Conservation (phyloP, 2,888 invertebrate species). For the Hirtodrosophila alboralis region DNA sequence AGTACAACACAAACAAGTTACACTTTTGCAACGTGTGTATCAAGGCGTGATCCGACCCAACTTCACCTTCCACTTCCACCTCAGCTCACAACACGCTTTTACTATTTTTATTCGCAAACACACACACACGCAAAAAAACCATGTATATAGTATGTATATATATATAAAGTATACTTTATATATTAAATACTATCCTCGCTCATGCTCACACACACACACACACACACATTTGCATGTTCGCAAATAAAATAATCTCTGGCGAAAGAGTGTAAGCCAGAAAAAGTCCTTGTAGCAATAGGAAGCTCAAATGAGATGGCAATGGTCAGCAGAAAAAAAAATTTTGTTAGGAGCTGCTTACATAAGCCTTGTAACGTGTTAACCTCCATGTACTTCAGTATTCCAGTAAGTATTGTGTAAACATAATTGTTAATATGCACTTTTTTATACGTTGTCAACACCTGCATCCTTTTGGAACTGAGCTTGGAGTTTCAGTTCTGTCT, state of each 20-base stretch:
- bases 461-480: background rate
- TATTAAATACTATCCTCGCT: conserved; percentile 6
- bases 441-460: background rate
- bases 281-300: background rate
- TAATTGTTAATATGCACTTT: background rate
- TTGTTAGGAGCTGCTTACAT: conserved; percentile 7
- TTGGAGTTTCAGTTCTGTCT: no score
- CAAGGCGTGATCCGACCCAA: background rate
- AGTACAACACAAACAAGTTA: conserved; percentile 30
- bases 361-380: conserved; percentile 3
- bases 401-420: no score
- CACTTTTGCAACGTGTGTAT: conserved; percentile 23
- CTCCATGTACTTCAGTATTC: no score
- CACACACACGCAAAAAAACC: no score
- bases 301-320: conserved; percentile 5
- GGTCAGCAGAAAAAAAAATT: conserved; percentile 9
- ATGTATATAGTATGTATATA: no score
- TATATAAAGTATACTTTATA: no score
- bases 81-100: background rate
- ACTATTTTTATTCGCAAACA: conserved; percentile 13
- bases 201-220: conserved; percentile 7
- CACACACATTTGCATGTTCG: conserved; percentile 8
- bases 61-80: background rate
- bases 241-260: conserved; percentile 13
- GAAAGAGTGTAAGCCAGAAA: background rate